These are phyloP conservation scores for Rhopilema esculentum DNA, from an alignment of 30 jellyfish, hydroid and myxozoan species.

Conservation along the genomic window DNA sequence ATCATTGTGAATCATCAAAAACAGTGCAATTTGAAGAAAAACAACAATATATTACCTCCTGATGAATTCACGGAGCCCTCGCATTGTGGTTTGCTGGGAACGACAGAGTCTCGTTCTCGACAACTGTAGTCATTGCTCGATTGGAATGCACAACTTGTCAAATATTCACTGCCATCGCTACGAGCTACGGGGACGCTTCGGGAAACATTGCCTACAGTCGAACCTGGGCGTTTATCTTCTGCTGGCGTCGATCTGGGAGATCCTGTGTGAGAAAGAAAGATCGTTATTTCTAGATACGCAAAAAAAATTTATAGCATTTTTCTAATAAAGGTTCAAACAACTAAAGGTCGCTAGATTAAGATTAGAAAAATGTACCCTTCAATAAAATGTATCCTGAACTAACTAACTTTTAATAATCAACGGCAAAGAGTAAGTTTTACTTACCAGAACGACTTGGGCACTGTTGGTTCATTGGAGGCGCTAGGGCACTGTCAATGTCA, in stretches of 20 bases:
- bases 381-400: too few species aligned
- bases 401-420: too few species aligned
- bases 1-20: too few species aligned
- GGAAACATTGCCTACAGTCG: constrained; percentile 92
- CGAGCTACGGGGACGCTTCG: constrained; percentile 99
- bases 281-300: neutral
- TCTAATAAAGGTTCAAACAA: too few species aligned
- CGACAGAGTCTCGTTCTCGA: constrained; percentile 94
- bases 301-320: too few species aligned
- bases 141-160: constrained; percentile 98
- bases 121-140: constrained; percentile 67
- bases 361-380: too few species aligned
- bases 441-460: constrained; percentile 76
- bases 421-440: too few species aligned
- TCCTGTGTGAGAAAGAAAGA: constrained; percentile 2
- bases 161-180: constrained; percentile 97
- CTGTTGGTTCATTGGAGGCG: constrained; percentile 89
- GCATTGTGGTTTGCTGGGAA: constrained; percentile 87
- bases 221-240: constrained; percentile 93
- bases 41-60: constrained; percentile 53
- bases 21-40: too few species aligned
- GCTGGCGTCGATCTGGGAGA: constrained; percentile 65
- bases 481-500: constrained; percentile 97
- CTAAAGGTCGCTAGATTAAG: too few species aligned
- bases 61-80: constrained; percentile 68